Conservation (phyloP, 2,797 vertebrate genomes). For the Darevskia mixta region DNA sequence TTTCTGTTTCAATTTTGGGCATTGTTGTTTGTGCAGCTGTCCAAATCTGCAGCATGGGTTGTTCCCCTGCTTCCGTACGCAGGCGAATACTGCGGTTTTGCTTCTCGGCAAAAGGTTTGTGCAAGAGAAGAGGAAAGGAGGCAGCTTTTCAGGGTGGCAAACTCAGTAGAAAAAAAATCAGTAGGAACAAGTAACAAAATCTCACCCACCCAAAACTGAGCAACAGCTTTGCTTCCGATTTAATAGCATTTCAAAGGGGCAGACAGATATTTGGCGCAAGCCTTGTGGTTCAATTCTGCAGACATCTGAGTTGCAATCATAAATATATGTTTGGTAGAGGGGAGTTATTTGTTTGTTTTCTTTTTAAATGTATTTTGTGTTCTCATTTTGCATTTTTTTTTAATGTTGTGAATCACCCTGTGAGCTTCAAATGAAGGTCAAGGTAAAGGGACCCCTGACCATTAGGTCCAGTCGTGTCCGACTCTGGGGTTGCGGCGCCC, state of each 20-base stretch:
- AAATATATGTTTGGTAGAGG: too few species aligned
- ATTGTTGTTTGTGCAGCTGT: conserved; percentile 36
- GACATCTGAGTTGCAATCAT: not conserved
- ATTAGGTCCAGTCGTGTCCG: too few species aligned
- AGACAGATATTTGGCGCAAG: not conserved
- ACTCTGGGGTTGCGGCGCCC: too few species aligned
- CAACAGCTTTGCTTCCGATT: not conserved
- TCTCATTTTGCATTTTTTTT: too few species aligned
- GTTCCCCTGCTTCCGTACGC: conserved; percentile 19
- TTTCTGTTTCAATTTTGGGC: not conserved
- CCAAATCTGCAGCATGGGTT: conserved; percentile 10
- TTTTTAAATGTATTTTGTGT: too few species aligned
- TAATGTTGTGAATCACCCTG: too few species aligned
- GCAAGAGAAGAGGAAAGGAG: not conserved
- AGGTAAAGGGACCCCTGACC: too few species aligned
- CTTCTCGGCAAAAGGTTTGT: not conserved
- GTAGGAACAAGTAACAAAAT: not conserved
- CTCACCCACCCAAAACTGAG: not conserved
- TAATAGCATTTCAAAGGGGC: not conserved
- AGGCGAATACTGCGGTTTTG: conserved; percentile 14
- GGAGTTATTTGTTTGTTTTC: too few species aligned
- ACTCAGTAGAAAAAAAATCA: not conserved
- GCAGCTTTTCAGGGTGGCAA: not conserved
- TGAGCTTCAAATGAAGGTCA: too few species aligned
- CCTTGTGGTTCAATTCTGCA: not conserved